Conservation (phyloP, 2,888 invertebrate genomes). For the Eubasilissa splendida region DNA sequence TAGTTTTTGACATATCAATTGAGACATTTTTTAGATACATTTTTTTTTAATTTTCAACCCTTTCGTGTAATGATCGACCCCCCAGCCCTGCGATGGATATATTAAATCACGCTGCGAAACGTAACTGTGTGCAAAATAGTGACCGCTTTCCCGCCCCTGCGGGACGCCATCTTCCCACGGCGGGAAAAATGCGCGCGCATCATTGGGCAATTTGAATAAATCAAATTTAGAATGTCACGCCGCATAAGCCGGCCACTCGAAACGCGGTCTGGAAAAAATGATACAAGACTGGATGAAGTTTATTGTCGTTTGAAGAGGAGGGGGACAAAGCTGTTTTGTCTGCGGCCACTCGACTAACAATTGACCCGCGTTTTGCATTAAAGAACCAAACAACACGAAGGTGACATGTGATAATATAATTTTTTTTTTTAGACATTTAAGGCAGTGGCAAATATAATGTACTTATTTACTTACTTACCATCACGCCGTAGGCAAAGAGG, state of each 20-base stretch:
- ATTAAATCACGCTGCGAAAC: background rate
- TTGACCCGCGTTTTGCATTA: constrained; percentile 5
- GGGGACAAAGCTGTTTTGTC: constrained; percentile 39
- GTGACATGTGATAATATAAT: background rate
- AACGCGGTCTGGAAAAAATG: constrained; percentile 42
- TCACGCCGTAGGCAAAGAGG: too few relatives aligned
- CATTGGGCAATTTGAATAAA: constrained; percentile 44
- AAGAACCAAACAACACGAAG: background rate
- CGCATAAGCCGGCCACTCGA: constrained; percentile 37
- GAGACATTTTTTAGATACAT: too few relatives aligned
- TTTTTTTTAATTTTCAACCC: background rate
- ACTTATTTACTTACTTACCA: too few relatives aligned
- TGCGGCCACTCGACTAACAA: constrained; percentile 44
- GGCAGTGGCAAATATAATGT: too few relatives aligned
- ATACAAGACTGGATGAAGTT: constrained; percentile 22
- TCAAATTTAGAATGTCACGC: constrained; percentile 49
- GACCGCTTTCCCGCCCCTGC: constrained; percentile 1
- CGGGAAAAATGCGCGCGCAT: constrained; percentile 19
- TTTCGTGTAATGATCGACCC: constrained; percentile 9
- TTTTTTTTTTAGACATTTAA: background rate
- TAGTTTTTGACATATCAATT: too few relatives aligned
- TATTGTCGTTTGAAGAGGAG: background rate
- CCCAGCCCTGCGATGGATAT: too few relatives aligned
- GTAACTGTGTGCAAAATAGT: constrained; percentile 7
- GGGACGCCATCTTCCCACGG: constrained; percentile 41